These are phyloP conservation scores for Pogonophryne albipinna DNA, from an alignment of 2,797 vertebrate species.

Conservation along the genomic window DNA sequence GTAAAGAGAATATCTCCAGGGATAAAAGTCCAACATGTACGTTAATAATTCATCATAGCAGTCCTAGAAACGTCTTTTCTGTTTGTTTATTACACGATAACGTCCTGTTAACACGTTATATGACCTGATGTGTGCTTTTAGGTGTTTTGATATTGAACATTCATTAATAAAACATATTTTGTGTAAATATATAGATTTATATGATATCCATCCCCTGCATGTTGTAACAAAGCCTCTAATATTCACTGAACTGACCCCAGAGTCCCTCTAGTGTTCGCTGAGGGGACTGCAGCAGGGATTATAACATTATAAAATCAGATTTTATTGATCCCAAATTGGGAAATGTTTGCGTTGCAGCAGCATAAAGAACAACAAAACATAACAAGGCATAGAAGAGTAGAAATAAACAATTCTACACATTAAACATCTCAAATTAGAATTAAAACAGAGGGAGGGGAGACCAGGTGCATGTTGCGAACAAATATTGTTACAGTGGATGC, in stretches of 20 bases:
- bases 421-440: too few relatives aligned
- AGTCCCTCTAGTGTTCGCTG: conserved; percentile 71
- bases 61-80: neutral
- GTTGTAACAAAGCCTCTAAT: conserved; percentile 75
- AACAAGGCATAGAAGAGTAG: too few relatives aligned
- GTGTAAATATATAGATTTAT: conserved; percentile 12
- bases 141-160: conserved; percentile 22
- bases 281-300: conserved; percentile 25
- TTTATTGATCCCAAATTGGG: neutral
- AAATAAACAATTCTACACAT: too few relatives aligned
- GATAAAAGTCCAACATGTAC: too few relatives aligned
- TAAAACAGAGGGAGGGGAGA: too few relatives aligned
- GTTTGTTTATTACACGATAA: neutral
- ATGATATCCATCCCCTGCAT: conserved; percentile 58
- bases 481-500: too few relatives aligned
- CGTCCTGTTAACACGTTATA: conserved; percentile 28
- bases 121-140: conserved; percentile 28
- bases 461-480: too few relatives aligned
- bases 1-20: too few relatives aligned
- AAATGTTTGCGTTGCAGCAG: too few relatives aligned
- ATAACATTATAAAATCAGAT: neutral
- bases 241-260: conserved; percentile 45
- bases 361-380: too few relatives aligned
- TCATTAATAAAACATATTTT: conserved; percentile 62
- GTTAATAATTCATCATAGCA: too few relatives aligned